These are phyloP conservation scores for Branchellion lobata DNA, from an alignment of 2,888 invertebrate genomes.

Conservation along the genomic window DNA sequence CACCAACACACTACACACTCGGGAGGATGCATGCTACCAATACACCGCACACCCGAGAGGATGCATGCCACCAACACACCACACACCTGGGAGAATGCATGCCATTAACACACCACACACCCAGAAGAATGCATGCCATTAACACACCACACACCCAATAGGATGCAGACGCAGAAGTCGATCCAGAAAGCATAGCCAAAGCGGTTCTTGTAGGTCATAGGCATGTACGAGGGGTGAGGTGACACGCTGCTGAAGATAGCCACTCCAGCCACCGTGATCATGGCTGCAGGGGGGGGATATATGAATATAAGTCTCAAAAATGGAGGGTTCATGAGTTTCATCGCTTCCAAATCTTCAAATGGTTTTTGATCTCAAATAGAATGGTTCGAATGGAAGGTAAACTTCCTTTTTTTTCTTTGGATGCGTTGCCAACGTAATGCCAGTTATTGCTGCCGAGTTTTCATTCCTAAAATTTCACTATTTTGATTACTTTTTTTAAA, in stretches of 20 bases:
- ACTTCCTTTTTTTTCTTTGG: too few relatives aligned
- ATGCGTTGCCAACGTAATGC: too few relatives aligned
- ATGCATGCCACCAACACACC: too few relatives aligned
- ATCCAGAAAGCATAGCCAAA: slow-evolving; percentile 51
- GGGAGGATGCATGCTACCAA: too few relatives aligned
- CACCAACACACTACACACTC: too few relatives aligned
- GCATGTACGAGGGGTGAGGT: slow-evolving; percentile 49
- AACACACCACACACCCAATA: slow-evolving; percentile 33
- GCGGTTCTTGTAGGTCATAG: slow-evolving; percentile 49
- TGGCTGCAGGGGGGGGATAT: slow-evolving; percentile 40
- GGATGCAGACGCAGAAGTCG: slow-evolving; percentile 38
- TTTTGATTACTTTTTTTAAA: neutral
- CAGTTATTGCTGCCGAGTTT: too few relatives aligned
- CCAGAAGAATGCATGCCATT: too few relatives aligned
- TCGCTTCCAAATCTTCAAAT: neutral
- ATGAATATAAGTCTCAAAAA: too few relatives aligned
- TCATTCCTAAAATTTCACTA: too few relatives aligned
- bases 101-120: too few relatives aligned
- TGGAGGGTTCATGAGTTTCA: neutral
- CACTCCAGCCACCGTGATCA: slow-evolving; percentile 45
- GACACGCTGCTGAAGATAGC: slow-evolving; percentile 48
- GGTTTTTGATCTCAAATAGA: neutral
- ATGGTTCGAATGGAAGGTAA: neutral
- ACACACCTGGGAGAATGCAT: too few relatives aligned
- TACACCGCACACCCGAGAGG: too few relatives aligned